Evolutionary conservation across 2,113 vertebrate species (phyloP), one percentile per base, ranked within the genome.

Genomic region (Mormoops blainvillei): DNA sequence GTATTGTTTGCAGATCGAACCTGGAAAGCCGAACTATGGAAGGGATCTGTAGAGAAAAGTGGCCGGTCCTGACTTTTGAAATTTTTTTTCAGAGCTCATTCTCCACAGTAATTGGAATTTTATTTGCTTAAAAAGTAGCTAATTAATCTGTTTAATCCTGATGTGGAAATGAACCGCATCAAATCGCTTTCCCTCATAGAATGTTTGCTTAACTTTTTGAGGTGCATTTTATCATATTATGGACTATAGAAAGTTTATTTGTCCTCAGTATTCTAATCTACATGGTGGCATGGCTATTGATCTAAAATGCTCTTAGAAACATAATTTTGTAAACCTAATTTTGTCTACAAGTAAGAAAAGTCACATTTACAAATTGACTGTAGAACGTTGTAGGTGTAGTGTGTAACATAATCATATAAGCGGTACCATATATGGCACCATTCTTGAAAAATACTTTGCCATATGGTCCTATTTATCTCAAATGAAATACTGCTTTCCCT

Each of bases 91-190:
- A 1, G 43, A 67, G 65, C 20, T 92, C 56, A 8, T 52, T 95
- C 36, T 90, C 28, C 13, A 85, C 28, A 67, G 68, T 63, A 89
- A 86, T 54, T 2, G 9, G 82, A 82, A 74, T 94, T 94, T 94
- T 86, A 92, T 52, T 82, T 94, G 73, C 78, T 96, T 96, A 92
- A 96, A 95, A 95, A 94, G 48, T 70, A 94, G 45, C 70, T 80
- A 94, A 94, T 97, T 80, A 89, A 96, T 92, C 89, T 96, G 93
- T 87, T 97, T 97, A 92, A 86, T 97, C 96, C 71, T 94, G 92
- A 93, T 90, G 61, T 97, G 96, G 92, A 95, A 98, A 94, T 85
- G 81, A 95, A 91, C 78, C 77, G 4, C 81, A 86, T 87, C 84
- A 94, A 18, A 80, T 67, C 18, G 8, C 68, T 98, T 97, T 97